phyloP scores from a whole-genome alignment of 2,113 vertebrate genomes.

The Lota lota region DNA sequence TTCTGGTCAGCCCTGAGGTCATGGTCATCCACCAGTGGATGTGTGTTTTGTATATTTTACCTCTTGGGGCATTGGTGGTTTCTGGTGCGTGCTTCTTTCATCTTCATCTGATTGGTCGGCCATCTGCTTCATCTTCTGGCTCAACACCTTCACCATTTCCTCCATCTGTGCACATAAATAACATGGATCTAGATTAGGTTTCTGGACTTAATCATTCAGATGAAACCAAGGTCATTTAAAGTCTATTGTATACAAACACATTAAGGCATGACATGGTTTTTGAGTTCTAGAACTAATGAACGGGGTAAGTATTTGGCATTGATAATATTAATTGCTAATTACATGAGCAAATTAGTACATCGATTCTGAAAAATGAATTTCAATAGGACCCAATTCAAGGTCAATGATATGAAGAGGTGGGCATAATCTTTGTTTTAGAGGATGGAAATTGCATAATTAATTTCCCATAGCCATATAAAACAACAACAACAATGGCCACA shows the following conservation, averaged over 20 bases:
- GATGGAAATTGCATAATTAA: too few species aligned
- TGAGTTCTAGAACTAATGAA: neutral
- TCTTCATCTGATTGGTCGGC: constrained; percentile 64
- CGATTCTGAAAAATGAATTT: too few species aligned
- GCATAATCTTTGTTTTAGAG: too few species aligned
- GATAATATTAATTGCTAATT: too few species aligned
- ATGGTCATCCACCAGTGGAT: neutral
- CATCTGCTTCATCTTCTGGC: constrained; percentile 82
- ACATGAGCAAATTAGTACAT: too few species aligned
- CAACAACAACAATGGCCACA: too few species aligned
- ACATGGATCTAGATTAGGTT: neutral
- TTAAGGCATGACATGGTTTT: neutral
- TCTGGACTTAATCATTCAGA: neutral
- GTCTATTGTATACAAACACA: neutral
- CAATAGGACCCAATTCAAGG: too few species aligned
- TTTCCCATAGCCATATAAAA: too few species aligned
- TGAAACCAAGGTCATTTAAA: neutral
- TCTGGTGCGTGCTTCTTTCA: constrained; percentile 64
- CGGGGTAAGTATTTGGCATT: too few species aligned
- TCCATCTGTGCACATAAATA: constrained; percentile 66
- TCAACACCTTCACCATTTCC: constrained; percentile 80
- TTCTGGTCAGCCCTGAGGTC: neutral
- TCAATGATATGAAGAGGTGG: too few species aligned
- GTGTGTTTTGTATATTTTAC: constrained; percentile 56
- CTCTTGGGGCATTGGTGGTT: constrained; percentile 80